Evolutionary conservation across 2,888 invertebrate genomes (phyloP).

Genomic region (Eumacrocentrus americanus): DNA sequence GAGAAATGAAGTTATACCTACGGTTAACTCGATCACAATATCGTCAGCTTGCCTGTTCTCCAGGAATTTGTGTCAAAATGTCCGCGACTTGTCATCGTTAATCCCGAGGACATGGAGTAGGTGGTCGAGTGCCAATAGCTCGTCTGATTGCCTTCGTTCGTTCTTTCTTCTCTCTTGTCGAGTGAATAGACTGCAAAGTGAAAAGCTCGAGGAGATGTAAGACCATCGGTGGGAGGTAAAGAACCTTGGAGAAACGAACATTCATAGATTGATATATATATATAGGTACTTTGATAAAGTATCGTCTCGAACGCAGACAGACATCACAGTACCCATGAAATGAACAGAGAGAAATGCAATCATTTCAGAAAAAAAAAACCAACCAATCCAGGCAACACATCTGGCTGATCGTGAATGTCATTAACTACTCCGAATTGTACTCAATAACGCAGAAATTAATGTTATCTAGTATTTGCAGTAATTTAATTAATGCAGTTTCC

Average conservation of each 20-base stretch:
- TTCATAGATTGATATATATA: conserved; percentile 5
- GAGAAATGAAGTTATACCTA: no score
- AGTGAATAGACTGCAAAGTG: conserved; percentile 23
- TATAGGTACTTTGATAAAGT: no score
- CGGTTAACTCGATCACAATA: neutral
- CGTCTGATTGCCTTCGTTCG: conserved; percentile 35
- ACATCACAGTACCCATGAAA: no score
- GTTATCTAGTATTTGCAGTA: no score
- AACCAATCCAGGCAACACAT: no score
- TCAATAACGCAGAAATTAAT: no score
- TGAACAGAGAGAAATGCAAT: no score
- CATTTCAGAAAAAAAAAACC: no score
- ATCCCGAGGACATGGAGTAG: conserved; percentile 6
- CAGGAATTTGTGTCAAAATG: neutral
- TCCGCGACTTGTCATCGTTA: conserved; percentile 2
- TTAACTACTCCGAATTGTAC: no score
- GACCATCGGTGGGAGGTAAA: conserved; percentile 7
- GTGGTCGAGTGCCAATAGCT: conserved; percentile 33
- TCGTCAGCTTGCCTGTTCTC: neutral
- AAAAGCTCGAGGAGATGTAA: conserved; percentile 18
- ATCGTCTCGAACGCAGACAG: no score
- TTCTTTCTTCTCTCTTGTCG: conserved; percentile 13
- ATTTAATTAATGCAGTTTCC: no score
- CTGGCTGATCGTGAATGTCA: no score
- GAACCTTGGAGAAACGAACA: neutral